phyloP scores from a whole-genome alignment of 2,113 vertebrate species.

The Hypomesus transpacificus region DNA sequence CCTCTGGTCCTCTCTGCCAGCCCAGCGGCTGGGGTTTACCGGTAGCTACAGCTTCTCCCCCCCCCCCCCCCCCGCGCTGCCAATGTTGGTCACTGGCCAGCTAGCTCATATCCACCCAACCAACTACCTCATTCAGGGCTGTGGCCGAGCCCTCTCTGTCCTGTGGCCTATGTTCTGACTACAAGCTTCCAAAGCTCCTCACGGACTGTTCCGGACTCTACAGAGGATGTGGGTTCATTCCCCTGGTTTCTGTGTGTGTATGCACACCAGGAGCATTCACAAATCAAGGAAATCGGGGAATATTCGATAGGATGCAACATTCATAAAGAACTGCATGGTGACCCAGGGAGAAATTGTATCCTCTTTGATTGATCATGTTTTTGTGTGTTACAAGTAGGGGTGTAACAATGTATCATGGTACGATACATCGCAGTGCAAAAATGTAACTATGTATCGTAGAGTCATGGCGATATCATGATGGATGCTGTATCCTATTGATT shows the following conservation, averaged over 20 bases:
- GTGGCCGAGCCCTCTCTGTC: constrained; percentile 41
- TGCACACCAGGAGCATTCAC: constrained; percentile 39
- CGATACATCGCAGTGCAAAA: background rate
- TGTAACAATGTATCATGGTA: no score
- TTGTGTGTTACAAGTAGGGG: no score
- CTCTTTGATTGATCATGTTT: no score
- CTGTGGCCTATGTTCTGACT: constrained; percentile 57
- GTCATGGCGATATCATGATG: background rate
- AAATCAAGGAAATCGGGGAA: background rate
- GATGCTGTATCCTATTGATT: constrained; percentile 43
- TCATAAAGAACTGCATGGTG: constrained; percentile 13
- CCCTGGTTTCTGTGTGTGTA: constrained; percentile 23
- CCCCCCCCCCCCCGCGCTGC: constrained; percentile 50
- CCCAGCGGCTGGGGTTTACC: constrained; percentile 54
- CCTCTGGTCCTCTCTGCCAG: constrained; percentile 47
- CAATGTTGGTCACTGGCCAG: constrained; percentile 44
- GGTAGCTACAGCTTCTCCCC: constrained; percentile 62
- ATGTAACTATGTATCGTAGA: background rate
- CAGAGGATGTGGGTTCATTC: constrained; percentile 47
- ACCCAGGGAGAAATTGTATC: no score
- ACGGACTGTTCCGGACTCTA: constrained; percentile 22
- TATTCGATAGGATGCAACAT: constrained; percentile 46
- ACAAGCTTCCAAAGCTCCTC: constrained; percentile 56
- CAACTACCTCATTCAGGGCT: constrained; percentile 73
- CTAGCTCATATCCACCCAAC: constrained; percentile 59